Conservation (phyloP, 2,113 vertebrate species). For the Climacteris rufus region DNA sequence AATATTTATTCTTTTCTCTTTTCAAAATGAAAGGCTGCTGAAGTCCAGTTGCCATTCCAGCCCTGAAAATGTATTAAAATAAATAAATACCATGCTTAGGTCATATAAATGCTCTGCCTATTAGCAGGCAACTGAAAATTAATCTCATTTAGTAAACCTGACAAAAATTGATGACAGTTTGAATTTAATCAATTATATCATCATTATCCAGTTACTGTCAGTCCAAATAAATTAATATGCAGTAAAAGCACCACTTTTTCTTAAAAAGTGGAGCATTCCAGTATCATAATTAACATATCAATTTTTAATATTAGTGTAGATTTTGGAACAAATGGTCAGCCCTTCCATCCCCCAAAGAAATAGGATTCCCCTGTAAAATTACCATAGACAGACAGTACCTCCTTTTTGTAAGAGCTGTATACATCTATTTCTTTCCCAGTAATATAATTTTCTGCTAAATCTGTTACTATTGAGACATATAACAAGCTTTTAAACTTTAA, state of each 20-base stretch:
- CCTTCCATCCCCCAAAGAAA: not conserved
- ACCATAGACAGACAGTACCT: not conserved
- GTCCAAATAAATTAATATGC: not conserved
- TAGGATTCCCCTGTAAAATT: not conserved
- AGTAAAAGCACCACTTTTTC: not conserved
- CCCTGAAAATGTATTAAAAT: not conserved
- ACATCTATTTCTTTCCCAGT: not conserved
- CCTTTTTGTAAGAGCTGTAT: not conserved
- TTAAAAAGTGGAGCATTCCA: not conserved
- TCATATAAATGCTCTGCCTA: not conserved
- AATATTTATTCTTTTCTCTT: not conserved
- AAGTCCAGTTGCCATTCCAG: not conserved
- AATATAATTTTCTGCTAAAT: not conserved
- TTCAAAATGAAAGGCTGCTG: not conserved
- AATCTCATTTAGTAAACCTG: not conserved
- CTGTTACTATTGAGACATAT: not conserved
- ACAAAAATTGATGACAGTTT: not conserved
- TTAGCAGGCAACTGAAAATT: not conserved
- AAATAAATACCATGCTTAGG: not conserved
- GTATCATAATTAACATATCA: not conserved
- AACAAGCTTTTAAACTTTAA: not conserved
- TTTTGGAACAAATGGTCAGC: not conserved
- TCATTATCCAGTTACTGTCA: not conserved
- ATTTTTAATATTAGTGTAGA: not conserved
- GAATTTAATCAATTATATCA: not conserved